phyloP scores from a whole-genome alignment of 2,888 invertebrate genomes.

The Macrophya annulata region DNA sequence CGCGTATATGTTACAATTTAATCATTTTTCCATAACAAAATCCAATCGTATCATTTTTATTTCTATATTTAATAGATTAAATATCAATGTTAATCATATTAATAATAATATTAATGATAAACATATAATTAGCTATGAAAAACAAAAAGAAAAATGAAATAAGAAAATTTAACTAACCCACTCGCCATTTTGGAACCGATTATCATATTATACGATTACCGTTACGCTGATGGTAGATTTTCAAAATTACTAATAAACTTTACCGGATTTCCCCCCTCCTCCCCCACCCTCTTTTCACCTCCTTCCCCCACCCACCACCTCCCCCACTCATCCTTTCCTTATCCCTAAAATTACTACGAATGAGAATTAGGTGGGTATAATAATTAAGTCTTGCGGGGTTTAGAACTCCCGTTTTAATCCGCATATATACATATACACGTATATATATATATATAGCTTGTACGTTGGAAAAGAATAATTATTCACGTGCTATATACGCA shows the following conservation, averaged over 20 bases:
- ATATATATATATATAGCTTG: too few relatives aligned
- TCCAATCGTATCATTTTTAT: neutral
- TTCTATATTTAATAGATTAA: neutral
- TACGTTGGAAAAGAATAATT: neutral
- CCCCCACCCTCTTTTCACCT: neutral
- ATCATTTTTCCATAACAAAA: neutral
- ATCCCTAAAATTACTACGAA: constrained; percentile 28
- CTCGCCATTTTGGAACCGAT: constrained; percentile 31
- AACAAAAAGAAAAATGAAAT: too few relatives aligned
- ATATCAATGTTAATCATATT: too few relatives aligned
- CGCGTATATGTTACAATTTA: neutral
- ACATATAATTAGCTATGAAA: too few relatives aligned
- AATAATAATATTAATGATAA: too few relatives aligned
- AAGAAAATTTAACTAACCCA: neutral
- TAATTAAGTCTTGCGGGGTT: constrained; percentile 5
- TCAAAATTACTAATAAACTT: constrained; percentile 35
- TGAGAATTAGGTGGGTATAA: constrained; percentile 18
- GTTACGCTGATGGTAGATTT: constrained; percentile 33
- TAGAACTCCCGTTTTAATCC: neutral
- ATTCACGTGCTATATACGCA: neutral
- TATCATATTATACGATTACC: constrained; percentile 15
- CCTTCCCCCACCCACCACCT: neutral
- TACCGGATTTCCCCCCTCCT: neutral
- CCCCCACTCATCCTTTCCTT: neutral
- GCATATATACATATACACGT: neutral